Evolutionary conservation across 2,888 invertebrate species (phyloP).

Genomic region (Coleophora flavipennella): DNA sequence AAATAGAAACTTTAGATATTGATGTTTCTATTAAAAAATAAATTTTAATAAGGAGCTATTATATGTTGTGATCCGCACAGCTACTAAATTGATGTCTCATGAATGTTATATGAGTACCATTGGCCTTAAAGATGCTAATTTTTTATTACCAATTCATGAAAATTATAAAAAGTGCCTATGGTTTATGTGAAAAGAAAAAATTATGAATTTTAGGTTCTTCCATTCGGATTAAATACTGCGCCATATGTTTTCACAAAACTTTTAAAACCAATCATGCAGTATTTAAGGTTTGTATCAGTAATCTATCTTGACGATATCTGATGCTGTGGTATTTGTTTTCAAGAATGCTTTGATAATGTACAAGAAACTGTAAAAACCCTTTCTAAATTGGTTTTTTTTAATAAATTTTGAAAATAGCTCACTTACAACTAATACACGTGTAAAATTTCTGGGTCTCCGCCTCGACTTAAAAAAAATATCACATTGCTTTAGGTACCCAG

Average conservation of each 20-base stretch:
- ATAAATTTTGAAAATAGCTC: neutral
- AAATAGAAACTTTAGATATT: too few relatives aligned
- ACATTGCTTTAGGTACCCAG: neutral
- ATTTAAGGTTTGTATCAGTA: neutral
- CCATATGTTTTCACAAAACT: too few relatives aligned
- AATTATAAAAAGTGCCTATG: neutral
- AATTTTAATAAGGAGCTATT: too few relatives aligned
- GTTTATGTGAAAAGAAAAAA: neutral
- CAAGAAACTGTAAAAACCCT: neutral
- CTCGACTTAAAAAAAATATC: neutral
- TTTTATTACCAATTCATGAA: neutral
- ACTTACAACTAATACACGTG: neutral
- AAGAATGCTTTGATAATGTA: neutral
- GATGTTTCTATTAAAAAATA: too few relatives aligned
- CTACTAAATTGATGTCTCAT: neutral
- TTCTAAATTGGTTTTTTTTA: neutral
- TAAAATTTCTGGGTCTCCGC: neutral
- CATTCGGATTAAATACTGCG: too few relatives aligned
- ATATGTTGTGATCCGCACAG: too few relatives aligned
- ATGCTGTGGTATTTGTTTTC: too few relatives aligned
- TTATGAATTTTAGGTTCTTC: conserved; percentile 1
- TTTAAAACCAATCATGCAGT: neutral
- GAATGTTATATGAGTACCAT: neutral
- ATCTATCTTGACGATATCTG: conserved; percentile 1
- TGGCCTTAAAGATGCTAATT: conserved; percentile 2